A percentile compares a stretch with the other conserved stretches of the same genome.
phyloP scores from a whole-genome alignment of 2,113 vertebrate species.

The Anseranas semipalmata region DNA sequence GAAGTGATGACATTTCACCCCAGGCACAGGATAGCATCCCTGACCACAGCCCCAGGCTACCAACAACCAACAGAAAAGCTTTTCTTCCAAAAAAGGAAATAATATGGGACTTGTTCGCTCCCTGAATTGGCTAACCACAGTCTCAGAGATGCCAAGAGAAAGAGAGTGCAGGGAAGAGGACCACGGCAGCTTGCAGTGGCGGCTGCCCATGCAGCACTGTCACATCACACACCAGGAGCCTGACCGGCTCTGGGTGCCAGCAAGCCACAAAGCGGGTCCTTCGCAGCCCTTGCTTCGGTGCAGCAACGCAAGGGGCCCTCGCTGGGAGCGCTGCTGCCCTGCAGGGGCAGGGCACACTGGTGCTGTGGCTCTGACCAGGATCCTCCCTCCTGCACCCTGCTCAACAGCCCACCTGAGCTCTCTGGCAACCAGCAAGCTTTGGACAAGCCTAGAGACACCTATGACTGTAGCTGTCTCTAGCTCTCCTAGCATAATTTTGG shows the following conservation, averaged over 20 bases:
- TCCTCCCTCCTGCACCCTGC: neutral
- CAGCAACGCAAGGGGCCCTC: neutral
- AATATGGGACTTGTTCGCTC: neutral
- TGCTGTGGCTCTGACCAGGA: neutral
- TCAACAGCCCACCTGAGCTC: neutral
- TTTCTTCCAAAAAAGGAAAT: constrained; percentile 52
- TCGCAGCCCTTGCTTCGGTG: neutral
- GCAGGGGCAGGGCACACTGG: neutral
- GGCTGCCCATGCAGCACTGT: neutral
- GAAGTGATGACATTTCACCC: neutral
- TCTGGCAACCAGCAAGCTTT: neutral
- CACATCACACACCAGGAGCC: neutral
- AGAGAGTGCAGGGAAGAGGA: neutral
- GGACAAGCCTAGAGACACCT: neutral
- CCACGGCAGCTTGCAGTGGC: neutral
- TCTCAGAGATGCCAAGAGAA: neutral
- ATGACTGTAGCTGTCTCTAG: neutral
- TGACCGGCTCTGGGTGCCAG: neutral
- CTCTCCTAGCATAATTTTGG: neutral
- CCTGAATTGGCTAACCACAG: neutral
- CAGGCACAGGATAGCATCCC: constrained; percentile 12
- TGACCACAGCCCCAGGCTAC: neutral
- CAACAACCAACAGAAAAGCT: neutral
- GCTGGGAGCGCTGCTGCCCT: neutral
- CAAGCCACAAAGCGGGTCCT: neutral